Percentiles rank a stretch among this genome's conserved stretches.
phyloP scores from a whole-genome alignment of 30 jellyfish, hydroid and myxozoan species.

The Calvadosia cruxmelitensis region DNA sequence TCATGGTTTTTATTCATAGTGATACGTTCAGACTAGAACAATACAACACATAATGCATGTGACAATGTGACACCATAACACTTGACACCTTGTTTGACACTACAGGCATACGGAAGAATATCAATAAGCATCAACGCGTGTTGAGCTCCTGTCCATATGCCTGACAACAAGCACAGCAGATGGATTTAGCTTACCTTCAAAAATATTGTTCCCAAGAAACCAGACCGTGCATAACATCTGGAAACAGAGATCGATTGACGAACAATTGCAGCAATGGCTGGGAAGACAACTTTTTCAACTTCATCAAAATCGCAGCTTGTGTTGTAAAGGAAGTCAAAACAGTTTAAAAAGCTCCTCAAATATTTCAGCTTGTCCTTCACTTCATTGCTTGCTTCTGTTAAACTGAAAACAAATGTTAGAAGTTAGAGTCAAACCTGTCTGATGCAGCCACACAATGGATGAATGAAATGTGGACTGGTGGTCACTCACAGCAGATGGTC shows the following conservation, averaged over 20 bases:
- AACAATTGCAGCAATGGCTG: conserved; percentile 36
- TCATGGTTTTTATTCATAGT: no score
- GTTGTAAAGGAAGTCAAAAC: conserved; percentile 52
- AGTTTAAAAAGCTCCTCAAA: conserved; percentile 39
- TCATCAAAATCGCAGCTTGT: conserved; percentile 15
- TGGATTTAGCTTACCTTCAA: conserved; percentile 35
- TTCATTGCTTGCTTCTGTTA: conserved; percentile 78
- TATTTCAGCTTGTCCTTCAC: conserved; percentile 70
- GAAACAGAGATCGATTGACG: conserved; percentile 63
- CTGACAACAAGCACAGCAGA: not conserved
- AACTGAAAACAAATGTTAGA: conserved; percentile 12
- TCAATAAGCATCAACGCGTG: no score
- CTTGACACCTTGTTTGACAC: no score
- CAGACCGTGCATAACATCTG: conserved; percentile 58
- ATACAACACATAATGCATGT: no score
- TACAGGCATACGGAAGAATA: no score
- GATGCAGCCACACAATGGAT: no score
- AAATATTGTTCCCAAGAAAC: conserved; percentile 58
- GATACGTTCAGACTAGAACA: no score
- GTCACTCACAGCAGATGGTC: no score
- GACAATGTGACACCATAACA: no score
- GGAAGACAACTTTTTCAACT: conserved; percentile 26
- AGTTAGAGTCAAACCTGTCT: not conserved
- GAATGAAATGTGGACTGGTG: no score
- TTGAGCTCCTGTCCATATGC: not conserved